Conservation (phyloP, 2,113 vertebrate genomes). For the Laticauda laticaudata region DNA sequence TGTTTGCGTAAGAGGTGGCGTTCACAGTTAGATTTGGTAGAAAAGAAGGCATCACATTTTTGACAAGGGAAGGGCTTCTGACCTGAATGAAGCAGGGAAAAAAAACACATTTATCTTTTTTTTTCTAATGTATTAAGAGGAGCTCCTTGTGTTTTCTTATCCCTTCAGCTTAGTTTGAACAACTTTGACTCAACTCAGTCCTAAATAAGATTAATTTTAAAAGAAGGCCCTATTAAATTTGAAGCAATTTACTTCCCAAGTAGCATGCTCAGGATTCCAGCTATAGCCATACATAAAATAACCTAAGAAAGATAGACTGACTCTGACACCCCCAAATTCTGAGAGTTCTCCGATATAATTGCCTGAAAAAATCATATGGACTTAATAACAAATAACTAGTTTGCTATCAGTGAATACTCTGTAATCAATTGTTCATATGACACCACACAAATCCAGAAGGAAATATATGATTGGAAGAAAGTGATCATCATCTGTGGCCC, state of each 20-base stretch:
- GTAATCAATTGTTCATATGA: not conserved
- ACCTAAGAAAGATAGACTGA: not conserved
- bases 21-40: conserved; percentile 88
- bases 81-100: conserved; percentile 66
- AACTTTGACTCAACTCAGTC: not conserved
- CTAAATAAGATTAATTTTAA: not conserved
- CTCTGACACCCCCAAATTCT: not conserved
- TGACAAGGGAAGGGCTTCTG: conserved; percentile 86
- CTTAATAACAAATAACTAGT: not conserved
- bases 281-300: not conserved
- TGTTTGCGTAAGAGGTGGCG: conserved; percentile 87
- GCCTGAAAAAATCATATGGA: not conserved
- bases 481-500: not conserved
- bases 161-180: not conserved
- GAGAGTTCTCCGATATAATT: not conserved
- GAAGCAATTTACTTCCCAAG: not conserved
- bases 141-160: conserved; percentile 26
- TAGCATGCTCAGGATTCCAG: not conserved
- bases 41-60: conserved; percentile 82
- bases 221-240: not conserved
- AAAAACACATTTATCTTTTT: conserved; percentile 59
- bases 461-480: not conserved
- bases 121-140: conserved; percentile 33
- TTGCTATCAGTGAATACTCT: not conserved
- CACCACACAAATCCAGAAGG: not conserved